These are phyloP conservation scores for Platycercus adscitus DNA, from an alignment of 2,113 vertebrate species.

Conservation along the genomic window DNA sequence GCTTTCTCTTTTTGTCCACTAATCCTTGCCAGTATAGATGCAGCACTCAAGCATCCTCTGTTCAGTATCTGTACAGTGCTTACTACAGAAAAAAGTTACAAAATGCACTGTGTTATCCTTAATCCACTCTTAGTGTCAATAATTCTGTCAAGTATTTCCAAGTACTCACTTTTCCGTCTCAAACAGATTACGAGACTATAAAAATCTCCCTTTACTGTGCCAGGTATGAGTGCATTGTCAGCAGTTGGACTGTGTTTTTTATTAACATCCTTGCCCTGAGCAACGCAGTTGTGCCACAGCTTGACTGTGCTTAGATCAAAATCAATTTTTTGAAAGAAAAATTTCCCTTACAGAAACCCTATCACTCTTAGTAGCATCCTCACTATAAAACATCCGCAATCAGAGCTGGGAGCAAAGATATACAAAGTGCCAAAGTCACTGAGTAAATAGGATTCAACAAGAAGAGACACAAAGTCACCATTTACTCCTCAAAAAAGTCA, in stretches of 20 bases:
- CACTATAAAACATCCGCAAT: not conserved
- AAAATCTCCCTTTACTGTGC: not conserved
- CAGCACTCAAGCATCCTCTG: not conserved
- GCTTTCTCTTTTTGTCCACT: not conserved
- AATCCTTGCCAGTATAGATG: not conserved
- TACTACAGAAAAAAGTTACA: not conserved
- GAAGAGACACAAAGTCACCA: constrained; percentile 24
- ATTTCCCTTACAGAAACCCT: not conserved
- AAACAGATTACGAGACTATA: not conserved
- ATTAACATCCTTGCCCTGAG: not conserved
- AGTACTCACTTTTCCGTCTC: not conserved
- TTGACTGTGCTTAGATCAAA: not conserved
- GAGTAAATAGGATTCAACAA: constrained; percentile 11
- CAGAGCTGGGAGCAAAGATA: not conserved
- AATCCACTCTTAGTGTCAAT: not conserved
- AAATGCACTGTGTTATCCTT: not conserved
- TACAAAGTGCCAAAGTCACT: not conserved
- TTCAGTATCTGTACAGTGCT: not conserved
- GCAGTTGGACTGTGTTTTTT: not conserved
- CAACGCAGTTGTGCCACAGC: not conserved
- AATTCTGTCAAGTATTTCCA: not conserved
- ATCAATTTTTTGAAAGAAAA: not conserved
- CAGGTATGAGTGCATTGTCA: not conserved
- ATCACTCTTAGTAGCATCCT: not conserved
- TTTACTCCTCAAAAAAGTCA: constrained; percentile 28